Percentiles rank a stretch among this genome's conserved stretches.
phyloP scores from a whole-genome alignment of 2,888 invertebrate species.

The Lasioglossum pauxillum region DNA sequence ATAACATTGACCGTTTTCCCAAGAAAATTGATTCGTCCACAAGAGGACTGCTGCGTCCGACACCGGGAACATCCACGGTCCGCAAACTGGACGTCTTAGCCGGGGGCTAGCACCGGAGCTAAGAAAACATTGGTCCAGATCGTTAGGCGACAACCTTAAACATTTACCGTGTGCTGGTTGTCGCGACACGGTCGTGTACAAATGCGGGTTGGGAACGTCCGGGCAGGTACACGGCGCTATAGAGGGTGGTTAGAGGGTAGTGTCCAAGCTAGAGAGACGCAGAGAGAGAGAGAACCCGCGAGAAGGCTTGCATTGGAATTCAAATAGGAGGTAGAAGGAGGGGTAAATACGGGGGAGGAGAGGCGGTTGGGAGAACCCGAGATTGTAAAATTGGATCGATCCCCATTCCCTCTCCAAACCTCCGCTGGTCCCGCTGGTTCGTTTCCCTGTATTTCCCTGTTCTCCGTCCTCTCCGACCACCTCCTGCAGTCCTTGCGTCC shows the following conservation, averaged over 20 bases:
- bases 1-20: too few species aligned
- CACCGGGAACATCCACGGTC: neutral
- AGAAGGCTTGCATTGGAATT: constrained; percentile 75
- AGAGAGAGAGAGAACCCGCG: constrained; percentile 3
- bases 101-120: constrained; percentile 11
- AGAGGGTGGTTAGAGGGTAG: neutral
- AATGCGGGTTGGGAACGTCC: constrained; percentile 44
- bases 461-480: constrained; percentile 52
- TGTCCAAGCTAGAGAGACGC: neutral
- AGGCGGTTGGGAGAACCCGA: constrained; percentile 53
- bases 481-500: constrained; percentile 52
- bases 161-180: constrained; percentile 63
- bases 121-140: constrained; percentile 59
- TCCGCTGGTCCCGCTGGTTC: constrained; percentile 12
- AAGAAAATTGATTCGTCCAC: too few species aligned
- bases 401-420: constrained; percentile 18
- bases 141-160: constrained; percentile 65
- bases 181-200: constrained; percentile 57
- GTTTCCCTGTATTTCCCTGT: constrained; percentile 57
- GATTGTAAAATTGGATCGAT: constrained; percentile 83
- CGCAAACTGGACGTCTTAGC: neutral
- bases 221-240: constrained; percentile 40
- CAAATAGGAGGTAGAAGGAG: constrained; percentile 72
- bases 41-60: too few species aligned
- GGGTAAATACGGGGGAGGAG: constrained; percentile 27